phyloP scores from a whole-genome alignment of 2,113 vertebrate genomes.

The Nycticorax nycticorax region DNA sequence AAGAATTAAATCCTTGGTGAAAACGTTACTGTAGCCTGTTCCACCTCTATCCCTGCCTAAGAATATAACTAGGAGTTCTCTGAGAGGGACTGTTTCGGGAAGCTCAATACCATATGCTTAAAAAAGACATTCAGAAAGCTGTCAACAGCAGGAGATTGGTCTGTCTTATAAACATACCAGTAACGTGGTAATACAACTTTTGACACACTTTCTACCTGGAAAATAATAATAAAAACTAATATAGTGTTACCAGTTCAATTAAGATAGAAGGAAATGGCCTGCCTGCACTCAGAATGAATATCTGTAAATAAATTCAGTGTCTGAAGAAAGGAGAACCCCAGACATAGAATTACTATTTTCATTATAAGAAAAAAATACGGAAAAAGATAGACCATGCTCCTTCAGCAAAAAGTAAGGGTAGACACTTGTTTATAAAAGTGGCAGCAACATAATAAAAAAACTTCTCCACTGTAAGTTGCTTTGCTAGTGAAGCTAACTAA shows the following conservation, averaged over 20 bases:
- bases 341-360: background rate
- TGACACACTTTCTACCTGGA: background rate
- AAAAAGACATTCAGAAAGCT: background rate
- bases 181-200: background rate
- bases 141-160: background rate
- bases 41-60: background rate
- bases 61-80: background rate
- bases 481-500: background rate
- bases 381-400: background rate
- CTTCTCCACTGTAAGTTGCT: background rate
- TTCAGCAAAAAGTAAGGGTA: background rate
- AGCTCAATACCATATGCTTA: background rate
- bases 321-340: background rate
- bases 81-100: slow-evolving; percentile 3
- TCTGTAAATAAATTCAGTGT: background rate
- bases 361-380: background rate
- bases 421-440: background rate
- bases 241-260: background rate
- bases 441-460: background rate
- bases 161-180: background rate
- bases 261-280: background rate
- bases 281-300: background rate
- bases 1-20: slow-evolving; percentile 48
- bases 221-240: background rate
- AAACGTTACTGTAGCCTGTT: slow-evolving; percentile 38